Percentiles rank a stretch among this genome's conserved stretches.
Evolutionary conservation across 2,888 invertebrate genomes (phyloP).

Genomic region (Cabera pusaria): DNA sequence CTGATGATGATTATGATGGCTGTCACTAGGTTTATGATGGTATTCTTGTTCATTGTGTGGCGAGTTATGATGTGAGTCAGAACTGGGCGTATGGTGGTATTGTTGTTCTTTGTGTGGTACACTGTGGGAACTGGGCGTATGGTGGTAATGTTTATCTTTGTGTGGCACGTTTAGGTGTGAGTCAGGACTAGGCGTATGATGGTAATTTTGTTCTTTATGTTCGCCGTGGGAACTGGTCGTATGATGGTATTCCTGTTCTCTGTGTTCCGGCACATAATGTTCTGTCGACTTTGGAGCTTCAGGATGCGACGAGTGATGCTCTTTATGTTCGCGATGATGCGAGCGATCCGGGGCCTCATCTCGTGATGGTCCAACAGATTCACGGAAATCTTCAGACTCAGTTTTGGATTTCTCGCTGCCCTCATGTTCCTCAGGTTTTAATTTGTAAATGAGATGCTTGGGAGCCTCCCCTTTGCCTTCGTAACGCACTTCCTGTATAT

Average conservation of each 20-base stretch:
- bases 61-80: constrained; percentile 27
- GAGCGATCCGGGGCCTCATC: constrained; percentile 32
- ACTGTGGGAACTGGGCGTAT: constrained; percentile 2
- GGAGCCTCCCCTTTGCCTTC: constrained; percentile 50
- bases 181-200: constrained; percentile 19
- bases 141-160: constrained; percentile 8
- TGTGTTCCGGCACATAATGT: constrained; percentile 33
- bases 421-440: constrained; percentile 46
- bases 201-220: constrained; percentile 28
- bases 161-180: constrained; percentile 27
- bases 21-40: constrained; percentile 7
- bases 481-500: constrained; percentile 50
- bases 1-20: constrained; percentile 12
- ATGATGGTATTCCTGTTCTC: constrained; percentile 30
- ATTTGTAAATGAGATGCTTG: constrained; percentile 54
- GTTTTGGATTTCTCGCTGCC: constrained; percentile 30
- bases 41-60: constrained; percentile 23
- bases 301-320: constrained; percentile 17
- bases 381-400: constrained; percentile 32
- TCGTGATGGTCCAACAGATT: constrained; percentile 34
- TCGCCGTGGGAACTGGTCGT: constrained; percentile 12
- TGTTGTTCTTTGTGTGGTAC: constrained; percentile 24
- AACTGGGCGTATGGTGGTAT: constrained; percentile 22
- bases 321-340: constrained; percentile 23
- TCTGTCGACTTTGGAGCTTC: constrained; percentile 24